A percentile compares a stretch with the other conserved stretches of the same genome.
These are phyloP conservation scores for Aeoliscus strigatus DNA, from an alignment of 2,797 vertebrate genomes.

Conservation along the genomic window DNA sequence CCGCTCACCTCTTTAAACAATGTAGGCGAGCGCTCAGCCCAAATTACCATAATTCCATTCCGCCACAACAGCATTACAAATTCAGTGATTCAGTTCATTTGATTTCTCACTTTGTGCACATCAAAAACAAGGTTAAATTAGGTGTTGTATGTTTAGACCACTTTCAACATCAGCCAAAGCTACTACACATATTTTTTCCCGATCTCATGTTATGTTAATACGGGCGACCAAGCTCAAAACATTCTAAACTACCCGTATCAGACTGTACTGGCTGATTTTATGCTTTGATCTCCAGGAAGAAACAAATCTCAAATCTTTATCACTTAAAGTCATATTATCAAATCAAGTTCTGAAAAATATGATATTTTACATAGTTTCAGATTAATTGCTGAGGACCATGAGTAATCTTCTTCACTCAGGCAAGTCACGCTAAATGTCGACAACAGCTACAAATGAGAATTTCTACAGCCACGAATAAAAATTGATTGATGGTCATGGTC, in stretches of 20 bases:
- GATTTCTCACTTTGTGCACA: constrained; percentile 56
- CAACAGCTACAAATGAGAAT: constrained; percentile 3
- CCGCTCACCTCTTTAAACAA: constrained; percentile 55
- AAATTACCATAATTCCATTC: constrained; percentile 65
- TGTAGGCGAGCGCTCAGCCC: constrained; percentile 41
- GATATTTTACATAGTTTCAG: background rate
- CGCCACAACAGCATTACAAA: constrained; percentile 56
- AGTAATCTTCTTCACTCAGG: too few relatives aligned
- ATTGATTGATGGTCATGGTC: constrained; percentile 1
- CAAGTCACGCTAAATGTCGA: background rate
- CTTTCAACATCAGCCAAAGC: constrained; percentile 26
- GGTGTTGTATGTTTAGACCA: constrained; percentile 49
- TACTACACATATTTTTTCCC: constrained; percentile 25
- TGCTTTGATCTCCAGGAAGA: too few relatives aligned
- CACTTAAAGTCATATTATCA: too few relatives aligned
- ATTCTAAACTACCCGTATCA: constrained; percentile 40
- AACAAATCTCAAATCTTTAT: too few relatives aligned
- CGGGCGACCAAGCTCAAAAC: constrained; percentile 40
- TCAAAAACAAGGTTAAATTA: constrained; percentile 60
- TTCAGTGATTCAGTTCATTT: constrained; percentile 67
- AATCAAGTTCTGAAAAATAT: background rate
- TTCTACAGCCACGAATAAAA: constrained; percentile 10
- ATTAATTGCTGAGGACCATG: too few relatives aligned
- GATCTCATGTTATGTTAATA: constrained; percentile 32
- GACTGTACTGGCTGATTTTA: too few relatives aligned